These are phyloP conservation scores for Octodonta nipae DNA, from an alignment of 2,888 invertebrate species.

Conservation along the genomic window DNA sequence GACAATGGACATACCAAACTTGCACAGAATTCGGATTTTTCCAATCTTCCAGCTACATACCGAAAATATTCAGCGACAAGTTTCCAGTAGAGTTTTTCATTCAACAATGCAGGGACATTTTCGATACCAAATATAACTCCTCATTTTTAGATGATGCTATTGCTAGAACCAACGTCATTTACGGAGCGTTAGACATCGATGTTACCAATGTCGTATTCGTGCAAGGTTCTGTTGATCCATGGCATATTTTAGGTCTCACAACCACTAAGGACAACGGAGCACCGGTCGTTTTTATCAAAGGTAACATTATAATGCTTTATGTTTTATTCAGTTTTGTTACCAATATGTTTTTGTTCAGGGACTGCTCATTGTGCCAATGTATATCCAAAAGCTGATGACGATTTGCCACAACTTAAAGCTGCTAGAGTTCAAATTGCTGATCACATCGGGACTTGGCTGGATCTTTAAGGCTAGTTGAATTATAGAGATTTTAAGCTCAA, in stretches of 20 bases:
- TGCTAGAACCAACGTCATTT: constrained; percentile 60
- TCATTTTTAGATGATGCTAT: constrained; percentile 49
- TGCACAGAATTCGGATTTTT: constrained; percentile 94
- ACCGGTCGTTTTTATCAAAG: constrained; percentile 62
- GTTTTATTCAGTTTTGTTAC: background rate
- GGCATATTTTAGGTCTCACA: constrained; percentile 69
- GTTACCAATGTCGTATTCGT: constrained; percentile 67
- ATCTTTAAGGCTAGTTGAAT: too few species aligned
- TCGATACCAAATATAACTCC: constrained; percentile 56
- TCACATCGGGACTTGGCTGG: constrained; percentile 17
- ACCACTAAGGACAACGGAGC: constrained; percentile 41
- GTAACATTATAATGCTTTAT: constrained; percentile 31
- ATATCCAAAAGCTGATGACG: constrained; percentile 61
- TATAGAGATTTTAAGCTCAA: too few species aligned
- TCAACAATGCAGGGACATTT: constrained; percentile 72
- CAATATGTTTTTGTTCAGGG: constrained; percentile 40
- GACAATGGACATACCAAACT: constrained; percentile 90
- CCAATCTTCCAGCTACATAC: constrained; percentile 65
- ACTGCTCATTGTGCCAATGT: constrained; percentile 90
- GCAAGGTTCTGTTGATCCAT: constrained; percentile 81
- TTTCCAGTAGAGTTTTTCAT: constrained; percentile 68
- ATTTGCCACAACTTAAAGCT: constrained; percentile 50
- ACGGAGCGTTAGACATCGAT: constrained; percentile 60
- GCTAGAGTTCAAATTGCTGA: constrained; percentile 41
- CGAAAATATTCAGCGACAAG: constrained; percentile 55